A percentile compares a stretch with the other conserved stretches of the same genome.
phyloP scores from a whole-genome alignment of 2,888 invertebrate species.

The Nemurella pictetii region DNA sequence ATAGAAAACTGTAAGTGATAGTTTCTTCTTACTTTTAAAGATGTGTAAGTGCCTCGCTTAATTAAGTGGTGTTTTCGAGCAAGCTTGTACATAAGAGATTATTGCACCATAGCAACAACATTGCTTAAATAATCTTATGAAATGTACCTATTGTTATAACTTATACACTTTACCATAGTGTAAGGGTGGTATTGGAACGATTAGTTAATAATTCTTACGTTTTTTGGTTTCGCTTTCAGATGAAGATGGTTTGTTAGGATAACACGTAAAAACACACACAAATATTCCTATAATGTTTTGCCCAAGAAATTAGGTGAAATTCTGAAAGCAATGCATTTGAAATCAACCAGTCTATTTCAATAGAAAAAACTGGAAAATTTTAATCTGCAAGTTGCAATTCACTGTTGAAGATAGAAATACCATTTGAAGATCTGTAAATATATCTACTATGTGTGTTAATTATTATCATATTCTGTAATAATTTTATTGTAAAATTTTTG shows the following conservation, averaged over 20 bases:
- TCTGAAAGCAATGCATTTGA: background rate
- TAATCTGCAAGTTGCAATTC: background rate
- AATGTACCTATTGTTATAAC: background rate
- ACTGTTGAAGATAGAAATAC: background rate
- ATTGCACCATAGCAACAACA: background rate
- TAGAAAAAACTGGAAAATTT: background rate
- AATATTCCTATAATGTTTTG: background rate
- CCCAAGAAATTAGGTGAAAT: background rate
- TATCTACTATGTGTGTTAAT: no score
- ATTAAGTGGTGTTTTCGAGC: background rate
- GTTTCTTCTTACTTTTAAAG: background rate
- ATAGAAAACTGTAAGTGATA: constrained; percentile 34
- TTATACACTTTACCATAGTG: background rate
- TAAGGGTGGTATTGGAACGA: background rate
- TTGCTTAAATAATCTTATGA: background rate
- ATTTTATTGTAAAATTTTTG: background rate
- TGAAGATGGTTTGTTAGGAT: constrained; percentile 17
- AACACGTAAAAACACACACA: background rate
- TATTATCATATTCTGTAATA: background rate
- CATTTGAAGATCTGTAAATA: background rate
- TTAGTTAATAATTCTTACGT: background rate
- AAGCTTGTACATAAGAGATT: background rate
- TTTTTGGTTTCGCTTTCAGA: background rate
- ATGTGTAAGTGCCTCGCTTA: background rate
- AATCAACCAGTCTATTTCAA: background rate